Base-by-base conservation (phyloP, 2,888 invertebrate species). In the Sycophila texana region DNA sequence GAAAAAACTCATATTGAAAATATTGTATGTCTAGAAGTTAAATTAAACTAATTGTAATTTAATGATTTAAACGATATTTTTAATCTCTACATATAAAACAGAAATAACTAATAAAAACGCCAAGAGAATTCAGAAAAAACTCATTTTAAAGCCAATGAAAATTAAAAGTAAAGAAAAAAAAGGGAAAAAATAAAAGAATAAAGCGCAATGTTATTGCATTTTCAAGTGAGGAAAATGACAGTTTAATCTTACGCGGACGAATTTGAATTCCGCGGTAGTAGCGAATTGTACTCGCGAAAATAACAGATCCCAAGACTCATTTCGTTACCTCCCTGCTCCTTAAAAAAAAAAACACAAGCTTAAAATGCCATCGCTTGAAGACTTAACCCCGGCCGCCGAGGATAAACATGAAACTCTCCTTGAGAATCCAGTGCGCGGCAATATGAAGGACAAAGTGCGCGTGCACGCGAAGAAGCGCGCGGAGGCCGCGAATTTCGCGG, bases 371-470 rank as follows among this genome's bases (percentile, higher is more conserved):
- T n/a, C 16, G 16, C n/a, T 53, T n/a, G 53, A 16, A 14, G 16
- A 14, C 2, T 16, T n/a, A n/a, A 4, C 4, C 53, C 2, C 16
- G 12, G 53, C 16, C 26, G n/a, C 26, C 18, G 20, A 3, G 12
- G 39, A 39, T 39, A 39, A 39, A 39, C 39, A 39, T 7, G 39
- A 4, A 7, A 7, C 39, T 39, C 39, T 39, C 39, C 39, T 39
- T 7, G 39, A 39, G 39, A 39, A 39, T 39, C 39, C 39, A 26
- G 47, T 10, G 16, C 10, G n/a, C 53, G 53, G 53, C 53, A 67
- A 12, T 7, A 67, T 53, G 26, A 53, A 67, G 67, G 51, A 67
- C 67, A 53, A 26, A 67, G 67, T 53, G 53, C 22, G 20, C 4
- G 53, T 14, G 3, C 1, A 53, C 39, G 53, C 53, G 53, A 53